Percentiles rank a stretch among this genome's conserved stretches.
phyloP scores from a whole-genome alignment of 2,113 vertebrate species.

The Maccullochella peelii region DNA sequence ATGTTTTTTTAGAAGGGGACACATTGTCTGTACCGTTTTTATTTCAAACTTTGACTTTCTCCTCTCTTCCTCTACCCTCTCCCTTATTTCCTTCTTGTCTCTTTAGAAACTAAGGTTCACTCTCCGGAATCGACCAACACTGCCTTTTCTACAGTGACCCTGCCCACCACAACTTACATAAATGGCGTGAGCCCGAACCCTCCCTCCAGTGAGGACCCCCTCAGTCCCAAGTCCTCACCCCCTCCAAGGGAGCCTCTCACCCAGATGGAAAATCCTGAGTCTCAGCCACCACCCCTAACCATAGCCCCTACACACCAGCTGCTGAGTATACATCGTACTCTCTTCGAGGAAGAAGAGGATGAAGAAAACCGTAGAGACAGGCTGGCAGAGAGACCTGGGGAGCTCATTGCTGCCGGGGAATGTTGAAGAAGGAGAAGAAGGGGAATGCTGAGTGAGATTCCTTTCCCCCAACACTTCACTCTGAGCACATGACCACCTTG shows the following conservation, averaged over 20 bases:
- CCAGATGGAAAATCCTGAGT: conserved; percentile 69
- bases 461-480: conserved; percentile 21
- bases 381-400: conserved; percentile 79
- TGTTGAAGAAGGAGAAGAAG: conserved; percentile 73
- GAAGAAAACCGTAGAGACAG: conserved; percentile 74
- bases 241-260: conserved; percentile 59
- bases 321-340: conserved; percentile 83
- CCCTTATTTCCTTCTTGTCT: neutral
- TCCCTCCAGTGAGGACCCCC: conserved; percentile 76
- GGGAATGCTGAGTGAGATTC: conserved; percentile 13
- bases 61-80: neutral
- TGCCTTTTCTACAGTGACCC: conserved; percentile 80
- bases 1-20: neutral
- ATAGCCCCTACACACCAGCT: conserved; percentile 81
- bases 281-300: conserved; percentile 70
- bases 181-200: conserved; percentile 82
- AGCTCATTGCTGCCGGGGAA: conserved; percentile 85
- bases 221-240: conserved; percentile 76
- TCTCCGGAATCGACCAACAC: conserved; percentile 77
- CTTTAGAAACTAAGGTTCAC: conserved; percentile 80
- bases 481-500: conserved; percentile 48
- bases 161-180: conserved; percentile 79
- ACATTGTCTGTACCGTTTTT: neutral
- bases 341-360: conserved; percentile 84
- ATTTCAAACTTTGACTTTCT: conserved; percentile 9